Base-by-base conservation (phyloP, 2,888 invertebrate genomes). In the Stenodera caucasica region DNA sequence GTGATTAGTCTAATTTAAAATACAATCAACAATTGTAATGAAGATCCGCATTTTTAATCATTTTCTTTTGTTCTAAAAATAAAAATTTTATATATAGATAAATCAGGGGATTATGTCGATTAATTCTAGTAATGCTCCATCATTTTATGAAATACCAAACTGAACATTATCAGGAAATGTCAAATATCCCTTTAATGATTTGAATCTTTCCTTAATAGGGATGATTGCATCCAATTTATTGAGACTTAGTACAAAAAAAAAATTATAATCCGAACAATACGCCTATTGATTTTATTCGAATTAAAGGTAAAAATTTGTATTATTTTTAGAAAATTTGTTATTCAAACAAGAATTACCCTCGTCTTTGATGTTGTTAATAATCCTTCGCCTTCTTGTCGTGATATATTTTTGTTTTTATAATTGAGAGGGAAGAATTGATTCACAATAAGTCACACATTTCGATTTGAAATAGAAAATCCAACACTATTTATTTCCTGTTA, bases 161-260 rank as follows among this genome's bases (percentile, higher is more conserved):
- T 18, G 37, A 40, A 33, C 15, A 40, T 18, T 40, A 40, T 40
- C 37, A 18, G 37, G 37, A 40, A 40, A 40, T 40, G 37, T 40
- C 37, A 40, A 40, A 18, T 40, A 40, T 40, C 18, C 37, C 15
- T 7, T 18, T 40, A 40, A 15, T 18, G 15, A 18, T 40, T 12
- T 40, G 18, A 40, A 40, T 40, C 37, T 33, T 12, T n/a, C 15
- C 37, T 2, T 40, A 18, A 40, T 15, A 40, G 37, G 15, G 37
- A 40, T 37, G 18, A 37, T 40, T 15, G 8, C 37, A 15, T 1
- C 15, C 15, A 40, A 40, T 40, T 15, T 15, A 40, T 40, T 18
- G 18, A 2, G 18, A 40, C 9, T n/a, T n/a, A n/a, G n/a, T n/a
- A n/a, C n/a, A n/a, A n/a, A n/a, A n/a, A n/a, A n/a, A n/a, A n/a